Evolutionary conservation across 2,113 vertebrate genomes (phyloP).

Genomic region (Odocoileus virginianus): DNA sequence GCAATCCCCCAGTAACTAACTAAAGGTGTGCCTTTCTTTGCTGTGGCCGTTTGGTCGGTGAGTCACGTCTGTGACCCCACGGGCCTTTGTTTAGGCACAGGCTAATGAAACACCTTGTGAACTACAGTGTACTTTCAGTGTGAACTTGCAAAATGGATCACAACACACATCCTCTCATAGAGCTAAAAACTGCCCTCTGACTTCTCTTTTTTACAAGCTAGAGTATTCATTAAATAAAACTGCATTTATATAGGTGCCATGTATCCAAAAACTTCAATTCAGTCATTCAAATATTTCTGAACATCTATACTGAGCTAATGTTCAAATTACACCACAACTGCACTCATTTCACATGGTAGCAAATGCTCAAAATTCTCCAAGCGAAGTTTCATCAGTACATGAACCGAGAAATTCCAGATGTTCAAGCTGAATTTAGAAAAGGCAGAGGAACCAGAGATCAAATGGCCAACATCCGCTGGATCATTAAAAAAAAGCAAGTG

Average conservation of each 20-base stretch:
- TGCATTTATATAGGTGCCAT: neutral
- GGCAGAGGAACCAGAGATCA: neutral
- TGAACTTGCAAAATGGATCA: neutral
- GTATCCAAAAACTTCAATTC: neutral
- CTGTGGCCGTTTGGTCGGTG: neutral
- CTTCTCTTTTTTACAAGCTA: neutral
- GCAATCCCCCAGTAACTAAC: neutral
- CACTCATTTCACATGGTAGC: neutral
- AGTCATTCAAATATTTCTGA: neutral
- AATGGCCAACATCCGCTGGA: neutral
- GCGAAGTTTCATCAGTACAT: neutral
- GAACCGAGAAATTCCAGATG: neutral
- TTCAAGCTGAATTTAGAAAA: neutral
- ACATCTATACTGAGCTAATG: neutral
- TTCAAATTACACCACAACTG: neutral
- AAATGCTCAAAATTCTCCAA: neutral
- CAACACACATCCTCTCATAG: neutral
- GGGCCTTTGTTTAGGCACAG: neutral
- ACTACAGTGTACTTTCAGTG: neutral
- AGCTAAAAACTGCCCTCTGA: neutral
- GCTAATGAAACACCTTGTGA: neutral
- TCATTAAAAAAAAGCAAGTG: neutral
- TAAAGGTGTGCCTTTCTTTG: neutral
- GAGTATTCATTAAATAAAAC: neutral
- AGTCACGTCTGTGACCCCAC: neutral